Conservation (phyloP, 2,888 invertebrate species). For the Caenorhabditis sp. region DNA sequence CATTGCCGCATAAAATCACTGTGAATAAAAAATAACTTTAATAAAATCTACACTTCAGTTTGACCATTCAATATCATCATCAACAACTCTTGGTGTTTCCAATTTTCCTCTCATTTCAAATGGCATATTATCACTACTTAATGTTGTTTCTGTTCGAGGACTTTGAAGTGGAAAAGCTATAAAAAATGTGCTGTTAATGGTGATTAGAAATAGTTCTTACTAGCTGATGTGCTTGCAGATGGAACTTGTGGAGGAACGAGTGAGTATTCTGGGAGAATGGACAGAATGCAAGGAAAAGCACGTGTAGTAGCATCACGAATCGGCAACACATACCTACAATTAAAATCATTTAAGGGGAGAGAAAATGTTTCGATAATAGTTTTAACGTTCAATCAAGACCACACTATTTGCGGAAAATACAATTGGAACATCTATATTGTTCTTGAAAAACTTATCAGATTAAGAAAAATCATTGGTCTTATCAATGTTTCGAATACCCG, state of each 20-base stretch:
- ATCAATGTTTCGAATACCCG: no score
- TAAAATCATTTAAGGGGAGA: no score
- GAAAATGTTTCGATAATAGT: no score
- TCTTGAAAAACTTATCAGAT: no score
- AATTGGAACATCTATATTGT: no score
- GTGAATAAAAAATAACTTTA: neutral
- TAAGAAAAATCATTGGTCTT: no score
- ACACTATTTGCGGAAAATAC: no score
- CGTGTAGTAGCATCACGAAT: slow-evolving; percentile 50
- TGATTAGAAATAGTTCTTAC: slow-evolving; percentile 12
- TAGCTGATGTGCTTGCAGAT: slow-evolving; percentile 35
- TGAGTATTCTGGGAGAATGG: slow-evolving; percentile 49
- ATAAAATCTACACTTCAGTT: neutral
- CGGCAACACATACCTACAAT: slow-evolving; percentile 47
- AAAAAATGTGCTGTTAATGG: neutral
- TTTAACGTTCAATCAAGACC: no score
- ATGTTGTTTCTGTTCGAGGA: slow-evolving; percentile 27
- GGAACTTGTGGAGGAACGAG: slow-evolving; percentile 49
- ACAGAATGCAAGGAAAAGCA: slow-evolving; percentile 41
- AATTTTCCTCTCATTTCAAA: slow-evolving; percentile 8
- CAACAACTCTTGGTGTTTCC: slow-evolving; percentile 19
- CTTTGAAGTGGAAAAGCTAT: slow-evolving; percentile 33
- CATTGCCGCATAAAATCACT: slow-evolving; percentile 6
- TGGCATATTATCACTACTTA: slow-evolving; percentile 18
- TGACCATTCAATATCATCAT: slow-evolving; percentile 25